Evolutionary conservation across 2,113 vertebrate species (phyloP).

Genomic region (Seriola dumerili): DNA sequence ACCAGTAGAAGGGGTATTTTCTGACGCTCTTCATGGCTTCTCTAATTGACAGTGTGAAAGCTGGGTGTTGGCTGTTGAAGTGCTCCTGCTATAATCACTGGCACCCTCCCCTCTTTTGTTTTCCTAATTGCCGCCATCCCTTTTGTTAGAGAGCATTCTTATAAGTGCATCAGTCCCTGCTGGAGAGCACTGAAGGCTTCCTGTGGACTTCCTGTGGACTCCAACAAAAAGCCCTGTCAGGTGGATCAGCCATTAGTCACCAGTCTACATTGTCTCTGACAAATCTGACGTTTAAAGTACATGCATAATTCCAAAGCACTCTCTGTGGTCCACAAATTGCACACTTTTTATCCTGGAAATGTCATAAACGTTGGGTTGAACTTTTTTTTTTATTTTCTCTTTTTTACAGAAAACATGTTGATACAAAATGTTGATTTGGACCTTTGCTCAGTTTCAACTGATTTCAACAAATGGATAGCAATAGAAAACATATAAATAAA

Average conservation of each 20-base stretch:
- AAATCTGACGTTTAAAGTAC: conserved; percentile 78
- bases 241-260: conserved; percentile 75
- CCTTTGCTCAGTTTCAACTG: conserved; percentile 38
- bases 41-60: conserved; percentile 53
- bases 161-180: conserved; percentile 69
- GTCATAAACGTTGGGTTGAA: conserved; percentile 42
- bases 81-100: conserved; percentile 70
- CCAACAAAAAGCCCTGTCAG: conserved; percentile 79
- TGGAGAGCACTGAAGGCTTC: conserved; percentile 72
- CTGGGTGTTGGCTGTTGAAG: conserved; percentile 54
- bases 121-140: conserved; percentile 74
- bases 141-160: conserved; percentile 71
- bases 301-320: conserved; percentile 68
- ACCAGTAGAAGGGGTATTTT: conserved; percentile 29
- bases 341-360: conserved; percentile 60
- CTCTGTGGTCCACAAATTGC: conserved; percentile 61
- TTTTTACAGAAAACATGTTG: conserved; percentile 53
- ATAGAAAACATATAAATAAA: background rate
- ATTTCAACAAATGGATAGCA: conserved; percentile 6
- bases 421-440: conserved; percentile 50
- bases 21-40: conserved; percentile 2
- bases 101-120: conserved; percentile 71
- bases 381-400: background rate
- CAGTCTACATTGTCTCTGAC: conserved; percentile 64
- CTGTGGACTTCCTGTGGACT: conserved; percentile 76